Evolutionary conservation across 1,140 invertebrate genomes (phyloP), one percentile per base, ranked within the genome.

Genomic region (Drosophila malerkotliana): DNA sequence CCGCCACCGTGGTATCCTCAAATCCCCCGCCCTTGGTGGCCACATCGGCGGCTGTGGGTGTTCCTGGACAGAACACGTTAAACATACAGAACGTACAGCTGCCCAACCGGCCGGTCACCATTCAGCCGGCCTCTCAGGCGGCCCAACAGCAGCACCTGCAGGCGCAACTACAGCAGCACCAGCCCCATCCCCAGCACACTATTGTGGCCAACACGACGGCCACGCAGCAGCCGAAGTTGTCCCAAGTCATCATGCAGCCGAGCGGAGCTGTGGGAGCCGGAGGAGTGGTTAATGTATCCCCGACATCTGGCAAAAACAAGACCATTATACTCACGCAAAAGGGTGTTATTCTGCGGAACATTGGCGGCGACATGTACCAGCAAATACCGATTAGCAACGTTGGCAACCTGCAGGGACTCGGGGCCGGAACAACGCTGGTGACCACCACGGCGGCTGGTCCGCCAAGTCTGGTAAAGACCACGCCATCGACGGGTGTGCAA

Each of bases 341-440:
- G 61, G 90, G 90, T 44, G 84, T 92, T 5, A 91, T 92, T 15
- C 49, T 92, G 52, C 82, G 91, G 1, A 92, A 90, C 47, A 91
- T 92, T 39, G 91, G 91, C 0, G 88, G 90, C 9, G 90, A 91
- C 45, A 91, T 91, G 79, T 92, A 91, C 62, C 91, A 91, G 51
- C 90, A 92, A 58, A 92, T 92, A 63, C 91, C 91, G 6, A 90
- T 92, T 5, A 91, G 90, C 32, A 92, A 90, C 72, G 84, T 92
- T 28, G 72, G 80, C 37, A 79, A 75, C 5, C 39, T 92, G 57
- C 77, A 87, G 21, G 78, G 81, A 21, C 55, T 92, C 1, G 75
- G 80, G 9, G 44, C 44, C 26, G 77, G 81, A n/a, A 72, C 89
- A 12, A 92, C 91, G 15, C 64, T 92, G 1, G 79, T 92, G 79